These are phyloP conservation scores for Macrosoma leucophasiata DNA, from an alignment of 2,888 invertebrate species.

Conservation along the genomic window DNA sequence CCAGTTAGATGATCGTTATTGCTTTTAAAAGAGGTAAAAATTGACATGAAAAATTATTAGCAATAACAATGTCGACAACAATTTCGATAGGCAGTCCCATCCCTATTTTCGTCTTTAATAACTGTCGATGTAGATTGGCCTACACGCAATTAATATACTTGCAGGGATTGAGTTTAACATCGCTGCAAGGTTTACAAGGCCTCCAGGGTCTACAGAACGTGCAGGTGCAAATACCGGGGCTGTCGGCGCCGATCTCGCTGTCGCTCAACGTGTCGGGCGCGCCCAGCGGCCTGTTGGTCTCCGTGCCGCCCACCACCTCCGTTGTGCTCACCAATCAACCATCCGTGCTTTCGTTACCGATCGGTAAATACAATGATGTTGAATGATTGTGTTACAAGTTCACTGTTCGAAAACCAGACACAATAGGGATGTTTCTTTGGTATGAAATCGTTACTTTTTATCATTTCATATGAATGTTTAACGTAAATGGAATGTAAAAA, in stretches of 20 bases:
- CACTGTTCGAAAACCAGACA: too few relatives aligned
- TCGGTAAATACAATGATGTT: conserved; percentile 74
- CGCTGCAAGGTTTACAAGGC: conserved; percentile 84
- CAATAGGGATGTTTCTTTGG: too few relatives aligned
- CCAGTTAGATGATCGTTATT: too few relatives aligned
- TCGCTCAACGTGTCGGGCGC: conserved; percentile 84
- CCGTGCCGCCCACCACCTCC: conserved; percentile 76
- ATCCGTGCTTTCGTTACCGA: conserved; percentile 77
- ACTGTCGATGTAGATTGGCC: not conserved
- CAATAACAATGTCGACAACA: too few relatives aligned
- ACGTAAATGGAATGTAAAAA: too few relatives aligned
- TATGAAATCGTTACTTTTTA: too few relatives aligned
- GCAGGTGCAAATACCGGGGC: conserved; percentile 88
- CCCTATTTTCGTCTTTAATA: not conserved
- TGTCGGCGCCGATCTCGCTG: conserved; percentile 89
- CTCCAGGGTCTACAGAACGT: conserved; percentile 87
- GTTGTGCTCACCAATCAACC: conserved; percentile 72
- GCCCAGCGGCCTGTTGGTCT: conserved; percentile 79
- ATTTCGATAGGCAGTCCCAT: too few relatives aligned
- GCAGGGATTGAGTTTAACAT: conserved; percentile 84
- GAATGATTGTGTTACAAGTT: too few relatives aligned
- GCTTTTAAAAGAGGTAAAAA: too few relatives aligned
- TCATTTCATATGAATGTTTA: too few relatives aligned
- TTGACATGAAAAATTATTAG: too few relatives aligned
- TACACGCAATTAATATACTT: conserved; percentile 15